Evolutionary conservation across 2,888 invertebrate genomes (phyloP).

Genomic region (Steromphala cineraria): DNA sequence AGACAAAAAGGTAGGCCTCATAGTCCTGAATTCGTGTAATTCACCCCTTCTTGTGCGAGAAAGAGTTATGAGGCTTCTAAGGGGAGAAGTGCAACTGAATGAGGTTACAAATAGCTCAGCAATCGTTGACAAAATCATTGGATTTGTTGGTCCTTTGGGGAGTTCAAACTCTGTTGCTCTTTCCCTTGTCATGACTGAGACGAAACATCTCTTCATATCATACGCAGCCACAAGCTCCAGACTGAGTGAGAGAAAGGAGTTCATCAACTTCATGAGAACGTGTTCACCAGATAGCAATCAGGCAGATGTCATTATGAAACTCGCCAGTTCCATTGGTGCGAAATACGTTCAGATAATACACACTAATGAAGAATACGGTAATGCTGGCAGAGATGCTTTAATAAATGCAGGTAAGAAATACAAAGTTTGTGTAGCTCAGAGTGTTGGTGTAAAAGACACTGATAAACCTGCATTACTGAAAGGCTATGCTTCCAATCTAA

Average conservation of each 20-base stretch:
- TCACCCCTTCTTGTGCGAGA: neutral
- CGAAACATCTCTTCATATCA: neutral
- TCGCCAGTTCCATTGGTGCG: neutral
- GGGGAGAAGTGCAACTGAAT: neutral
- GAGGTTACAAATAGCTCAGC: neutral
- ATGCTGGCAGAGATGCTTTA: neutral
- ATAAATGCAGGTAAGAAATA: neutral
- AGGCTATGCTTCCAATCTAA: neutral
- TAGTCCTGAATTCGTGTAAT: neutral
- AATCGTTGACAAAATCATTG: neutral
- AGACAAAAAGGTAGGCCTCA: neutral
- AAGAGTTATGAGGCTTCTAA: neutral
- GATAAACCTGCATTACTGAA: neutral
- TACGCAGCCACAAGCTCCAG: neutral
- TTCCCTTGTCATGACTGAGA: neutral
- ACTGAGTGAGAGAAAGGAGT: neutral
- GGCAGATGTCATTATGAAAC: conserved; percentile 1
- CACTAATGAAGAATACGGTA: conserved; percentile 3
- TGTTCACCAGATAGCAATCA: neutral
- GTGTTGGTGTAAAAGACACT: neutral
- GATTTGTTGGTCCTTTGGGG: neutral
- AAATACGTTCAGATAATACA: conserved; percentile 8
- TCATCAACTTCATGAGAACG: neutral
- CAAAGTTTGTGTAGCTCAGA: neutral
- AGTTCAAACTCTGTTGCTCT: neutral